A percentile compares a stretch with the other conserved stretches of the same genome.
These are phyloP conservation scores for Danio rerio DNA, from an alignment of 2,113 vertebrate species.

Conservation along the genomic window GRCz12tu NC_133181.1:39684501-39685000, in stretches of 20 bases:
- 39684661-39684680: constrained; percentile 27
- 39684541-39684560: not conserved
- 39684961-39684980: constrained; percentile 70
- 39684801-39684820: constrained; percentile 56
- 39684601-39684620: constrained; percentile 10
- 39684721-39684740: constrained; percentile 56
- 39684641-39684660: constrained; percentile 10
- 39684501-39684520: not conserved
- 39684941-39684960: constrained; percentile 61
- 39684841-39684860: constrained; percentile 49
- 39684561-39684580: constrained; percentile 15
- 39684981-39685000: constrained; percentile 70
- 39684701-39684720: constrained; percentile 65
- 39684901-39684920: constrained; percentile 51
- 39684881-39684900: constrained; percentile 57
- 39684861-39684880: constrained; percentile 59
- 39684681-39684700: constrained; percentile 49
- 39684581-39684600: not conserved
- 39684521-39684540: not conserved
- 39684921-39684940: constrained; percentile 47
- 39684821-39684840: constrained; percentile 59
- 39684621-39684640: not conserved
- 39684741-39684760: constrained; percentile 47
- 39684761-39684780: constrained; percentile 58
- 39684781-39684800: constrained; percentile 57